Conservation (phyloP, 2,797 vertebrate genomes). For the Ataeniobius toweri region DNA sequence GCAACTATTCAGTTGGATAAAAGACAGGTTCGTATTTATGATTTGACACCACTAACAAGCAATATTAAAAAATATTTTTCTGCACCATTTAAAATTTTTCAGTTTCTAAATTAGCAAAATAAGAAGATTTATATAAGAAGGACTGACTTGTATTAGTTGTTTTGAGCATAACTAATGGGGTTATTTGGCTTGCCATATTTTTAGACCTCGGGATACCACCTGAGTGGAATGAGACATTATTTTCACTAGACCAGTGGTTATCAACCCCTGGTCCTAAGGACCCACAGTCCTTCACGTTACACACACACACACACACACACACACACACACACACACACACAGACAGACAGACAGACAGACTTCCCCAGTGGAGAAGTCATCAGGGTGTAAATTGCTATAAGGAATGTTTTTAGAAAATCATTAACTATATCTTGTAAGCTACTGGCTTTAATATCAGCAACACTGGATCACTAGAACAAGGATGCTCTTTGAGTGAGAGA, state of each 20-base stretch:
- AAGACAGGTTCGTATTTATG: too few relatives aligned
- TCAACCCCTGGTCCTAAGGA: neutral
- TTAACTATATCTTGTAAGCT: slow-evolving; percentile 55
- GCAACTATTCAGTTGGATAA: too few relatives aligned
- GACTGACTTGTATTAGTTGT: neutral
- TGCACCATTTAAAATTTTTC: too few relatives aligned
- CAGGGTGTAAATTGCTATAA: slow-evolving; percentile 60
- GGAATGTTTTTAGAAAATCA: slow-evolving; percentile 47
- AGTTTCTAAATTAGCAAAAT: neutral
- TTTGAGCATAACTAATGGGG: neutral
- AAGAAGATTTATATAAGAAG: neutral
- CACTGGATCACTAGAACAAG: slow-evolving; percentile 57
- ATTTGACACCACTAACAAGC: too few relatives aligned
- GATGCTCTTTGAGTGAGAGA: slow-evolving; percentile 62
- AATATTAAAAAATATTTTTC: too few relatives aligned
- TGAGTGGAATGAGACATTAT: neutral
- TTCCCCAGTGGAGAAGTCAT: slow-evolving; percentile 37
- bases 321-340: too few relatives aligned
- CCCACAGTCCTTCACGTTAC: neutral
- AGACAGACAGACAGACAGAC: neutral
- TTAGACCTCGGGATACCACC: neutral
- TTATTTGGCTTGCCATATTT: neutral
- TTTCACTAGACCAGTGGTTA: neutral
- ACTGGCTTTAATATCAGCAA: slow-evolving; percentile 52
- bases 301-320: too few relatives aligned